Evolutionary conservation across 1,140 invertebrate species (phyloP).

Genomic region (Pinna nobilis): DNA sequence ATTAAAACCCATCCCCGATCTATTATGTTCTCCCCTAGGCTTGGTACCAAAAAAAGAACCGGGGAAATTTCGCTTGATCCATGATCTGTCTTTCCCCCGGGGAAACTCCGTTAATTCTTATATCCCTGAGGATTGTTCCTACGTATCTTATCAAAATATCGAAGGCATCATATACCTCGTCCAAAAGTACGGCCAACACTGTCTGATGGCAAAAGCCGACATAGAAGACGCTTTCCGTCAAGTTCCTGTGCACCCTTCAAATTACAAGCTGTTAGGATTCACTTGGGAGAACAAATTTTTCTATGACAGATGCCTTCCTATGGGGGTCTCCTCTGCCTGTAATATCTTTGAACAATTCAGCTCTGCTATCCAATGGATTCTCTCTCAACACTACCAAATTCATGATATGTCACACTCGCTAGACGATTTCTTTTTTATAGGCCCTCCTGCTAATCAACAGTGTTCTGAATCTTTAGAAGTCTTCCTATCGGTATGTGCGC

Average conservation of each 20-base stretch:
- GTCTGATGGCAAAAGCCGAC: conserved; percentile 37
- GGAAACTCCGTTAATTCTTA: conserved; percentile 27
- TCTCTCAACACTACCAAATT: background rate
- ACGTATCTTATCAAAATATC: background rate
- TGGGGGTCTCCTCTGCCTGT: conserved; percentile 21
- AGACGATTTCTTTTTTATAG: conserved; percentile 18
- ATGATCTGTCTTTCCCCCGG: conserved; percentile 32
- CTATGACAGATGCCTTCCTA: conserved; percentile 18
- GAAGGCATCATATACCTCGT: no score
- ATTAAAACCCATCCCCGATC: no score
- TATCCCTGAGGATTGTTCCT: background rate
- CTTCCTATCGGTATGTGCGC: background rate
- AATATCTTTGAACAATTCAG: conserved; percentile 18
- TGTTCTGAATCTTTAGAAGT: background rate
- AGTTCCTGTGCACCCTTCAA: conserved; percentile 20
- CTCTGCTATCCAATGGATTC: conserved; percentile 12
- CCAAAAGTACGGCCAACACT: background rate
- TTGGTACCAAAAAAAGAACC: conserved; percentile 14
- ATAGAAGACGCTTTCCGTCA: conserved; percentile 37
- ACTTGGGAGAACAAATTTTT: conserved; percentile 18
- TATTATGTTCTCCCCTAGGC: conserved; percentile 9
- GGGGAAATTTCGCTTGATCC: conserved; percentile 23
- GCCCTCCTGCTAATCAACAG: background rate
- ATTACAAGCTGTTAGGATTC: conserved; percentile 34
- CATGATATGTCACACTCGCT: background rate